These are phyloP conservation scores for Rhincodon typus DNA, from an alignment of 2,797 vertebrate species.

Conservation along the genomic window DNA sequence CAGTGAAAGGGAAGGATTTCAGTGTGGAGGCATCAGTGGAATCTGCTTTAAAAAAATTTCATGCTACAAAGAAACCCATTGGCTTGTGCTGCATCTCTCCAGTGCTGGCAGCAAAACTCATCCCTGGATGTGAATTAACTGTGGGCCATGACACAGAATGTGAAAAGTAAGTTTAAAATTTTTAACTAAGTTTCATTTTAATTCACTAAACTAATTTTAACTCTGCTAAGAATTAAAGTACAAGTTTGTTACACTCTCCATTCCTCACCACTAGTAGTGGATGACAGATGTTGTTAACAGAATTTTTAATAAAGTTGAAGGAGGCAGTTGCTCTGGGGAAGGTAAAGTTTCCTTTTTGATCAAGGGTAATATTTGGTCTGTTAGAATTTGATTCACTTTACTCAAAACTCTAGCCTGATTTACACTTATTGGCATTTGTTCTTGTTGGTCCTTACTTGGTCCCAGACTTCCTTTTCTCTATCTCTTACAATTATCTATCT, in stretches of 20 bases:
- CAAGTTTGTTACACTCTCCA: neutral
- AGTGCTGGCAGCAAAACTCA: slow-evolving; percentile 55
- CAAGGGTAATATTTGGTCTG: neutral
- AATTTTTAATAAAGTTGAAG: neutral
- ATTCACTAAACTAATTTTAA: too few relatives aligned
- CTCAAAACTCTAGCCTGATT: neutral
- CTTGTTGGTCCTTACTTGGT: neutral
- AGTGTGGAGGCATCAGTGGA: slow-evolving; percentile 47
- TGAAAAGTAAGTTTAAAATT: slow-evolving; percentile 48
- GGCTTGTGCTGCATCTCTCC: slow-evolving; percentile 58
- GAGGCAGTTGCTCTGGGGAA: neutral
- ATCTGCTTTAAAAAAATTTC: slow-evolving; percentile 46
- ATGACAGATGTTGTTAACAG: neutral
- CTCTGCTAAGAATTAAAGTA: neutral
- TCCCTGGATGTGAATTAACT: slow-evolving; percentile 53
- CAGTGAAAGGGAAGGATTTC: slow-evolving; percentile 58
- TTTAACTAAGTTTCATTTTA: neutral
- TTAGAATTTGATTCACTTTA: neutral
- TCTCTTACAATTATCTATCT: neutral
- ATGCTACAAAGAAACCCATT: slow-evolving; percentile 50
- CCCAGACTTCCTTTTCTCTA: neutral
- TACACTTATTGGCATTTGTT: neutral
- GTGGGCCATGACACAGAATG: slow-evolving; percentile 52
- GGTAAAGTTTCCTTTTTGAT: neutral
- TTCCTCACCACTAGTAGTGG: neutral